Conservation (phyloP, 1,140 invertebrate genomes). For the Cydia amplana region DNA sequence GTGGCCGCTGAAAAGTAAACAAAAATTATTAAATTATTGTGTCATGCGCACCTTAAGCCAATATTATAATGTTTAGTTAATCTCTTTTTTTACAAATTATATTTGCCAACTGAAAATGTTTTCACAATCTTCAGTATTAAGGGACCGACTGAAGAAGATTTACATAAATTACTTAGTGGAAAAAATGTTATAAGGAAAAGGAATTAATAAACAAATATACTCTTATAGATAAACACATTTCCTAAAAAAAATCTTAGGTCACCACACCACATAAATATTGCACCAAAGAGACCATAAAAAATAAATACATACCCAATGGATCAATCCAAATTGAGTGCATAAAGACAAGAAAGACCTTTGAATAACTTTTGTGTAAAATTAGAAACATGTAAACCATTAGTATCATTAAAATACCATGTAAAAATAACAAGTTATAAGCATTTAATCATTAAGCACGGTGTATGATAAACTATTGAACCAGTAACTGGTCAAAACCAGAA, state of each 20-base stretch:
- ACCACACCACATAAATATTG: not conserved
- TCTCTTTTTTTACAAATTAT: too few species aligned
- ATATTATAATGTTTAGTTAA: too few species aligned
- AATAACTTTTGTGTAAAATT: not conserved
- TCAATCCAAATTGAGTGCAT: slow-evolving; percentile 10
- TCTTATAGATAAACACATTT: too few species aligned
- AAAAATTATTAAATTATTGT: too few species aligned
- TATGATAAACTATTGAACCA: slow-evolving; percentile 30
- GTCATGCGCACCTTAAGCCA: too few species aligned
- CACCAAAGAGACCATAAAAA: not conserved
- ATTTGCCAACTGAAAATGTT: too few species aligned
- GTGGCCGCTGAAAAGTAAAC: slow-evolving; percentile 82
- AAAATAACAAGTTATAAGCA: not conserved
- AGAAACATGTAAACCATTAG: not conserved
- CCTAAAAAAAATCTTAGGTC: too few species aligned
- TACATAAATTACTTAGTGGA: too few species aligned
- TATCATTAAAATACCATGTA: not conserved
- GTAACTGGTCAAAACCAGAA: slow-evolving; percentile 38
- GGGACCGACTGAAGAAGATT: too few species aligned
- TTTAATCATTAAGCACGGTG: not conserved
- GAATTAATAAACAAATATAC: too few species aligned
- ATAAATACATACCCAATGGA: slow-evolving; percentile 19
- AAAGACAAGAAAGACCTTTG: not conserved
- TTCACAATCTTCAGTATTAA: too few species aligned
- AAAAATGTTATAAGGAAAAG: too few species aligned